These are phyloP conservation scores for Hapalemur alaotrensis DNA, from an alignment of 2,797 vertebrate species.

Conservation along the genomic window DNA sequence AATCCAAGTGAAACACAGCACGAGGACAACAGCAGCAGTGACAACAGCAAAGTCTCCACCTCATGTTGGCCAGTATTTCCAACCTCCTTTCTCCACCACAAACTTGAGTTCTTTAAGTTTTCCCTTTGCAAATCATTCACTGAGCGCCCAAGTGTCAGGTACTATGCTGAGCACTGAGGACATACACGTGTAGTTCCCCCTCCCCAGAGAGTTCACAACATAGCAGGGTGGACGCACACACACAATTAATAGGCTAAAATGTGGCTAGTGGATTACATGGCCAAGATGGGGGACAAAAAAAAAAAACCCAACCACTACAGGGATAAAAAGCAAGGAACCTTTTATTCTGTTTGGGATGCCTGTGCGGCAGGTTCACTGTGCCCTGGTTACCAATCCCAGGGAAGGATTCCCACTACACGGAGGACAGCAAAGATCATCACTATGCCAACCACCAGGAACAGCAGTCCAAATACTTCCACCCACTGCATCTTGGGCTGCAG, in stretches of 20 bases:
- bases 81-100: not conserved
- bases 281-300: not conserved
- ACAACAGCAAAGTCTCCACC: not conserved
- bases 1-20: not conserved
- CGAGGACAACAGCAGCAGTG: not conserved
- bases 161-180: not conserved
- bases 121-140: not conserved
- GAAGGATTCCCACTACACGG: not conserved
- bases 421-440: not conserved
- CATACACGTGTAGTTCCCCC: not conserved
- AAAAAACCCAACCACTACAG: no score
- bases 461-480: not conserved
- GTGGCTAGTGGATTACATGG: not conserved
- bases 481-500: not conserved
- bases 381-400: not conserved
- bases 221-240: accelerated
- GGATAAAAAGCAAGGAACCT: not conserved
- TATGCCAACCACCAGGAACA: not conserved
- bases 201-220: no score
- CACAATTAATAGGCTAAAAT: not conserved
- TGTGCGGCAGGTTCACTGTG: not conserved
- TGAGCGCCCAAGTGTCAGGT: not conserved
- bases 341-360: not conserved
- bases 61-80: not conserved
- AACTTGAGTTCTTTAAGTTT: not conserved